Percentiles rank a stretch among this genome's conserved stretches.
These are phyloP conservation scores for Peromyscus aztecus DNA, from an alignment of 2,797 vertebrate species.

Conservation along the genomic window DNA sequence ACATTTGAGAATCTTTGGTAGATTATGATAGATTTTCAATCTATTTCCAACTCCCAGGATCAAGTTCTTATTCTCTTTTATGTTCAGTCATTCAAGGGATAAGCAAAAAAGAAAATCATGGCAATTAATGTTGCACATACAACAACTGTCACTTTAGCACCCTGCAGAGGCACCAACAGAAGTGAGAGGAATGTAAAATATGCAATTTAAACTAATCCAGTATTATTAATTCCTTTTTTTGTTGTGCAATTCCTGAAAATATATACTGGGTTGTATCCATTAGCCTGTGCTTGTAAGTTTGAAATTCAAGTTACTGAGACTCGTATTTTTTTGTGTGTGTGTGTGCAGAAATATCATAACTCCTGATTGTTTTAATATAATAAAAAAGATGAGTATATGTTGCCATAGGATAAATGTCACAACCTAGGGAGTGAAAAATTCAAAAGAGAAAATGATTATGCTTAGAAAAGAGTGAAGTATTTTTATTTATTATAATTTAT, in stretches of 20 bases:
- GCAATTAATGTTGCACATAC: background rate
- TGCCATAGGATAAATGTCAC: background rate
- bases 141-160: background rate
- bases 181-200: background rate
- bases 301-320: background rate
- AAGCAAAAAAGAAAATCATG: background rate
- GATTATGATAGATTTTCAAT: background rate
- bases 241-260: background rate
- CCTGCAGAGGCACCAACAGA: background rate
- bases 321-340: background rate
- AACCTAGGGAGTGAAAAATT: background rate
- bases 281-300: background rate
- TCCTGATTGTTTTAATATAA: slow-evolving; percentile 8
- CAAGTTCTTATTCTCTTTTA: background rate
- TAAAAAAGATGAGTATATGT: background rate
- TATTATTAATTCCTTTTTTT: background rate
- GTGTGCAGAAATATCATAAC: background rate
- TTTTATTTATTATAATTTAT: slow-evolving; percentile 6
- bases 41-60: background rate
- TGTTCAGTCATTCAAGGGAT: background rate
- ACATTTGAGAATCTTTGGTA: background rate
- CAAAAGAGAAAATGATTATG: background rate
- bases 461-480: background rate
- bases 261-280: background rate
- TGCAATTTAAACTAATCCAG: background rate